phyloP scores from a whole-genome alignment of 2,113 vertebrate genomes.

The Chitala chitala region DNA sequence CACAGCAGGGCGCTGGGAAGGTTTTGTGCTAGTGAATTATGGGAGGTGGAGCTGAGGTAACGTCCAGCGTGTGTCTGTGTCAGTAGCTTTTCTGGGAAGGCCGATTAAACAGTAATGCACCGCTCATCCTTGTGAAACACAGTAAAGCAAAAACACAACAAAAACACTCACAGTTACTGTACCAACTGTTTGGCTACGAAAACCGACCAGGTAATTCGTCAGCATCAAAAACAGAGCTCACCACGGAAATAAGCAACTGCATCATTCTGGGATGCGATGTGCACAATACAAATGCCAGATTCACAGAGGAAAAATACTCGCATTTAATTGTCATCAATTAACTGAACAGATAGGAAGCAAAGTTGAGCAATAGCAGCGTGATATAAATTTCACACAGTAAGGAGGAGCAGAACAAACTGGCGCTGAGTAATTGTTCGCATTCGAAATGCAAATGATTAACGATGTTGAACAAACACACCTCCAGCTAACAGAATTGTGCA shows the following conservation, averaged over 20 bases:
- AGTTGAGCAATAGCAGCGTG: not conserved
- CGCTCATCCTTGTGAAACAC: not conserved
- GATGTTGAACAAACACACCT: conserved; percentile 12
- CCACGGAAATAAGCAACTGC: not conserved
- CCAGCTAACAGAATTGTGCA: conserved; percentile 13
- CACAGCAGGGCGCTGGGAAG: conserved; percentile 11
- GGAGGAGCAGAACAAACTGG: conserved; percentile 10
- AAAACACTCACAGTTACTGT: conserved; percentile 2
- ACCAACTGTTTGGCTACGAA: not conserved
- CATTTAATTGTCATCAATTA: conserved; percentile 10
- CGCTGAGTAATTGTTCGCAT: conserved; percentile 6
- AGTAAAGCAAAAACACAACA: not conserved
- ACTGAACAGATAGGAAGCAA: conserved; percentile 11
- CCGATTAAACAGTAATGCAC: conserved; percentile 27
- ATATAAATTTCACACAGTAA: conserved; percentile 1
- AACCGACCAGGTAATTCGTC: too few relatives aligned
- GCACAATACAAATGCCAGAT: not conserved
- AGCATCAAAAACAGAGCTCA: too few relatives aligned
- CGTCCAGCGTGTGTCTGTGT: conserved; percentile 43
- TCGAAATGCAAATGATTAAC: conserved; percentile 17
- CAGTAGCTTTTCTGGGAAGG: conserved; percentile 41
- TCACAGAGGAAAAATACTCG: not conserved
- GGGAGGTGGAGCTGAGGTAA: conserved; percentile 37
- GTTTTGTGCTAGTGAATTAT: conserved; percentile 43
- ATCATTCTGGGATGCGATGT: too few relatives aligned